Base-by-base conservation (phyloP, 2,888 invertebrate genomes). In the Pyralis farinalis region DNA sequence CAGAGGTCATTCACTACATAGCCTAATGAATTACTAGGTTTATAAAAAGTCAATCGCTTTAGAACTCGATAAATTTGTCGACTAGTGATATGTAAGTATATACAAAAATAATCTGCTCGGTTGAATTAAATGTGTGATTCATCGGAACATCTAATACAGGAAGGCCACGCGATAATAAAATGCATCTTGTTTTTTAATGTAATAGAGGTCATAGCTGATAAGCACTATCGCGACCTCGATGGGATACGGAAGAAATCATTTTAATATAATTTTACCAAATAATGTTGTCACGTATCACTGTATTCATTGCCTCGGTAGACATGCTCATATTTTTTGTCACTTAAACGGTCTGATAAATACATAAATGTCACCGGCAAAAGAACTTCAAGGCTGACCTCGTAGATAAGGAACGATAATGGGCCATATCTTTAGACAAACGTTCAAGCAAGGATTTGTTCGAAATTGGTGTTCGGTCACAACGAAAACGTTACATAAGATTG, bases 351-450 rank as follows among this genome's bases (percentile, higher is more conserved):
- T 54, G 49, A 50, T 75, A 25, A 16, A 16, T 80, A 82, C 84
- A 82, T 72, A 31, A 31, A 85, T 74, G 72, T 66, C 79, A 66
- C 52, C 66, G 63, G 59, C 69, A 66, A 75, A 71, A 73, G 71
- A 75, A 69, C 77, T 72, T 70, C 85, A 87, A 88, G 87, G 88
- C 67, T 84, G 76, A 72, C 84, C 81, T 84, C 75, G 74, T 55
- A 80, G 87, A 87, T 87, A 87, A 84, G 67, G 51, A 53, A 58
- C 57, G 83, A 86, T 84, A 82, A 84, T 80, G 70, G 80, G 70
- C 64, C 75, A 73, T 72, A 63, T 64, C 55, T 67, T 65, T 65
- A 58, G 9, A 20, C 25, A 6, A 56, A 55, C 56, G 56, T 63
- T 61, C 58, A 66, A 55, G 63, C 61, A 63, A 69, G 70, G 66